Percentiles rank a stretch among this genome's conserved stretches.
Conservation (phyloP, 2,113 vertebrate genomes). For the Entomyzon cyanotis region DNA sequence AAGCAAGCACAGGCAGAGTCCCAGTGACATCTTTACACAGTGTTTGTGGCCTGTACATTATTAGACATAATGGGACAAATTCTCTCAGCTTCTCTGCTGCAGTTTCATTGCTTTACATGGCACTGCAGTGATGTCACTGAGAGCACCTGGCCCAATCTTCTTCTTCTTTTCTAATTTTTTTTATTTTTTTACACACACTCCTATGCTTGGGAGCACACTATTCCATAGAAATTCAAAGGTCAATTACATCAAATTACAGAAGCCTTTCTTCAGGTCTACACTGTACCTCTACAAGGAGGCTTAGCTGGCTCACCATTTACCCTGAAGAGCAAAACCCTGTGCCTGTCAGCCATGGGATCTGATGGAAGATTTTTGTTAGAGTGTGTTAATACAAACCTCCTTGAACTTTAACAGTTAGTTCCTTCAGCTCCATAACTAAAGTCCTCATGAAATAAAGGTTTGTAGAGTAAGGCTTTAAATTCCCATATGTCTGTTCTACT, state of each 20-base stretch:
- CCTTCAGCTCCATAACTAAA: not conserved
- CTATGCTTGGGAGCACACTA: not conserved
- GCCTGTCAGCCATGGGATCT: not conserved
- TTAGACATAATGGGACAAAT: not conserved
- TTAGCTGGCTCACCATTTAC: not conserved
- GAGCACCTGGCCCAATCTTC: not conserved
- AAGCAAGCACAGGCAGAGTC: constrained; percentile 6
- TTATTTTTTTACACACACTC: not conserved
- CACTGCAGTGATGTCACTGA: not conserved
- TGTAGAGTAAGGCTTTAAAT: constrained; percentile 33
- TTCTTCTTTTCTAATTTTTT: not conserved
- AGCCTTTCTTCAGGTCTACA: constrained; percentile 31
- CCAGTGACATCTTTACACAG: constrained; percentile 54
- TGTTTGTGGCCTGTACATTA: constrained; percentile 28
- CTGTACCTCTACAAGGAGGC: constrained; percentile 2
- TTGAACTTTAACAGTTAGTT: not conserved
- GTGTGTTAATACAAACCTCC: not conserved
- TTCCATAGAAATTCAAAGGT: constrained; percentile 42
- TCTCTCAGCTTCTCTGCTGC: not conserved
- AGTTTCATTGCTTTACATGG: not conserved
- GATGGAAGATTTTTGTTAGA: not conserved
- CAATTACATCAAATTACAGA: constrained; percentile 30
- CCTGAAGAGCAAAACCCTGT: constrained; percentile 4
- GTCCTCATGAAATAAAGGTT: constrained; percentile 22
- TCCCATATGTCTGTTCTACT: not conserved